phyloP scores from a whole-genome alignment of 1,140 invertebrate genomes.

The Ceratoteleas bidentatus region DNA sequence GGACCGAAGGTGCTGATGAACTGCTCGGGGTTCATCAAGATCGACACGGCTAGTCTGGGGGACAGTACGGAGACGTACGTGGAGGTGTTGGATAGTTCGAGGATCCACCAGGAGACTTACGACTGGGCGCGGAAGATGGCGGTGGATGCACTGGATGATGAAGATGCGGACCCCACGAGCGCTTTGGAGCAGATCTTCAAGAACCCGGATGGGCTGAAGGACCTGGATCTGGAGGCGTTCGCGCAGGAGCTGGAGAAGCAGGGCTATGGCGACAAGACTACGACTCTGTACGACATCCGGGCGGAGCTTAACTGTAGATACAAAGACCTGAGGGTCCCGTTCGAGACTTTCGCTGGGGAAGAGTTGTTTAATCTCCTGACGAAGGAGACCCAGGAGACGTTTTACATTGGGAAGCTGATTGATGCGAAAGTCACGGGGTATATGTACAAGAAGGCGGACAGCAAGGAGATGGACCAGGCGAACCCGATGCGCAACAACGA shows the following conservation, averaged over 20 bases:
- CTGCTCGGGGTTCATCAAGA: no score
- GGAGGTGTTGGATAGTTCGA: no score
- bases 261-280: conserved; percentile 97
- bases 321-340: conserved; percentile 94
- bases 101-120: no score
- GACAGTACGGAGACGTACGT: no score
- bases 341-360: conserved; percentile 89
- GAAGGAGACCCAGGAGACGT: conserved; percentile 97
- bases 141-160: conserved; percentile 98
- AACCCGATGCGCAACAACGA: conserved; percentile 97
- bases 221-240: conserved; percentile 99
- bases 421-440: conserved; percentile 89
- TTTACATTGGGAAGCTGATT: conserved; percentile 95
- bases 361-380: conserved; percentile 97
- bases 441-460: conserved; percentile 92
- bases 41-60: no score
- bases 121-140: no score
- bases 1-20: no score
- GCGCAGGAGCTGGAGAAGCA: conserved; percentile 98
- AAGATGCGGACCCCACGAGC: conserved; percentile 96
- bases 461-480: conserved; percentile 96
- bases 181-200: conserved; percentile 98
- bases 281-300: conserved; percentile 98
- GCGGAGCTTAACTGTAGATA: conserved; percentile 96
- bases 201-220: conserved; percentile 96